Evolutionary conservation across 2,888 invertebrate species (phyloP), one percentile per base, ranked within the genome.

Genomic region (Anorthoa munda): DNA sequence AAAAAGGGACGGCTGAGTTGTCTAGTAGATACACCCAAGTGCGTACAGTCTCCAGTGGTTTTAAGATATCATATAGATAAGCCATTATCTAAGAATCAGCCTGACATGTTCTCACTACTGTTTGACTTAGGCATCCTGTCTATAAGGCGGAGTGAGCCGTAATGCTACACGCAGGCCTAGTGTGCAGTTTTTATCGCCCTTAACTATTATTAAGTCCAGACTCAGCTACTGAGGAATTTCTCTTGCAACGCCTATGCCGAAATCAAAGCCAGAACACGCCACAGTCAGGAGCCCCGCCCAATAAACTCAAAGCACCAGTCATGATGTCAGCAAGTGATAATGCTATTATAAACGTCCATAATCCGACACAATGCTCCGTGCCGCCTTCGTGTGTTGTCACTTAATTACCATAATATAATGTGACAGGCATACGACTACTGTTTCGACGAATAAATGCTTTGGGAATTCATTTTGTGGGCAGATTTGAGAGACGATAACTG

Each of bases 401-500:
- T 63, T 60, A 60, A 87, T 85, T 85, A 87, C 61, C 80, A 85
- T 87, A 87, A 81, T 79, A 45, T 81, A 70, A 87, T 82, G 68
- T 83, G 76, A 75, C 72, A 26, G 60, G 64, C 66, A 65, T 79
- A 31, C 58, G 68, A 66, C 77, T 73, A 69, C 72, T 65, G 60
- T 75, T 73, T 75, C 73, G 26, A 53, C 50, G 64, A 67, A 75
- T 75, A 59, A 50, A 64, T 46, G 17, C 21, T 50, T 48, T 68
- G 61, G 12, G 61, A 59, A 66, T 65, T 67, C 17, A 17, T 56
- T 72, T 72, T 21, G 13, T 75, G 60, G 26, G 51, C 45, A 59
- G 56, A 74, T 71, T 61, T 56, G 13, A 12, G 51, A 39, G 48
- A 17, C n/a, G 26, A 45, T 65, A 53, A 73, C 51, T n/a, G 12